Base-by-base conservation (phyloP, 1,140 invertebrate genomes). In the Aleiodes sp. region DNA sequence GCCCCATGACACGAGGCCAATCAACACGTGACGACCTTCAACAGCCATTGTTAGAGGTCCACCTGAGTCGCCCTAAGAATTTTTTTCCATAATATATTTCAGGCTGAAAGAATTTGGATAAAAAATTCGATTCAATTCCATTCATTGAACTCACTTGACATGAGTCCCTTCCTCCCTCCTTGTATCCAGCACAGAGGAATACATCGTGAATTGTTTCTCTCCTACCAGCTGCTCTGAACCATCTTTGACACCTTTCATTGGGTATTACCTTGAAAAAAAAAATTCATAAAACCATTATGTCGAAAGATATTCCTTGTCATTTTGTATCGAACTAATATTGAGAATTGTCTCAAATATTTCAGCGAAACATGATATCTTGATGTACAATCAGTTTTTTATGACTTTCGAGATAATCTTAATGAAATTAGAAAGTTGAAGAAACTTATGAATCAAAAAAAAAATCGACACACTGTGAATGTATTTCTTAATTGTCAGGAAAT, bases 131-230 rank as follows among this genome's bases (percentile, higher is more conserved):
- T n/a, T n/a, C n/a, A n/a, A n/a, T n/a, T n/a, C n/a, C n/a, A n/a
- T n/a, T n/a, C n/a, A n/a, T n/a, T n/a, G 14, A 28, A 56, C 33
- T 71, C 74, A 84, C 84, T 80, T 86, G 90, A 75, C 91, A 92
- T 19, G 90, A 91, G 79, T 92, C 91, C 61, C 91, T 79, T 2
- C 91, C 91, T 10, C 91, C 91, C 87, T 96, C 93, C 82, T 95
- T 94, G 70, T 95, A 95, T 26, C 96, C 96, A 2, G 96, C 96
- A 82, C 96, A 98, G 0, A 97, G 87, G 81, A 98, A 97, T 0
- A 97, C 95, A 74, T 97, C 94, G 71, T 96, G 94, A 72, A 98
- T 97, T 0, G 93, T 94, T 86, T 97, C 96, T 37, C 94, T 87
- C 60, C 95, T 87, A 6, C 95, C 95, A 0, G 95, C 96, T 12